Evolutionary conservation across 2,113 vertebrate species (phyloP).

Genomic region (Ailurus styani): DNA sequence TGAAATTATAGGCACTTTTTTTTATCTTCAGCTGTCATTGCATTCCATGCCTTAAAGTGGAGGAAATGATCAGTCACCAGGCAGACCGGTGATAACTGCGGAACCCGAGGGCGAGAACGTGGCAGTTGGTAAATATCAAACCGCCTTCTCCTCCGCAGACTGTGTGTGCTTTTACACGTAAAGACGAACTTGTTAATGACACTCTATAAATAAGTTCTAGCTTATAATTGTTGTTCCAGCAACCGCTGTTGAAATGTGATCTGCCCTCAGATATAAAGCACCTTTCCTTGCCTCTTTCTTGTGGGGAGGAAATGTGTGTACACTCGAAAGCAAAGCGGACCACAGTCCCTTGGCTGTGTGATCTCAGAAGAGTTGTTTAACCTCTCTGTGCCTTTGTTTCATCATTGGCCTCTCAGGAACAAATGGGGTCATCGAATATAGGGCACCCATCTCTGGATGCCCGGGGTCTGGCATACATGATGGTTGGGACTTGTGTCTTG

Average conservation of each 20-base stretch:
- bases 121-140: constrained; percentile 9
- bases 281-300: background rate
- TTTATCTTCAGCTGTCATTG: constrained; percentile 24
- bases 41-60: background rate
- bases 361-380: background rate
- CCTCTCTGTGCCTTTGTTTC: background rate
- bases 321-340: background rate
- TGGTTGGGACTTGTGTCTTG: background rate
- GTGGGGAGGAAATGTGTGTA: background rate
- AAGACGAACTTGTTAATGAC: constrained; percentile 62
- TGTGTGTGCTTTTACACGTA: constrained; percentile 8
- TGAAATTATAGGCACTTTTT: background rate
- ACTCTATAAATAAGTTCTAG: constrained; percentile 63
- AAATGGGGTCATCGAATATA: background rate
- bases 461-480: background rate
- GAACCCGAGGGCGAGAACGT: constrained; percentile 16
- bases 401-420: background rate
- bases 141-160: background rate
- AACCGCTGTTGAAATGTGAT: constrained; percentile 21
- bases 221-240: constrained; percentile 57
- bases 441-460: background rate
- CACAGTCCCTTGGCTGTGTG: background rate
- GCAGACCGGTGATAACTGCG: constrained; percentile 38
- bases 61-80: background rate
- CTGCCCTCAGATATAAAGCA: background rate